phyloP scores from a whole-genome alignment of 2,113 vertebrate species.

The Pachypanchax playfairii region DNA sequence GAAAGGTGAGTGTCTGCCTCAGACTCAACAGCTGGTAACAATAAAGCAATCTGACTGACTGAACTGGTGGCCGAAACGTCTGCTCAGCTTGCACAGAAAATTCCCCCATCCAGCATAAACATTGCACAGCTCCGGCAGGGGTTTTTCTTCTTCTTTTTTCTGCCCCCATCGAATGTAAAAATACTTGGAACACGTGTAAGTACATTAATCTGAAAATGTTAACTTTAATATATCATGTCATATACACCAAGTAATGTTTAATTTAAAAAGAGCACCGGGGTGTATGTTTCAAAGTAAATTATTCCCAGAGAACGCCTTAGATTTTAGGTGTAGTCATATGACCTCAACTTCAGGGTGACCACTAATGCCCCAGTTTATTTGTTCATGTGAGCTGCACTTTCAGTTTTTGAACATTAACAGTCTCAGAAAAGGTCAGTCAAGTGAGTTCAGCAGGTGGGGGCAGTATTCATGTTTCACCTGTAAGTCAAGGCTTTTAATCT shows the following conservation, averaged over 20 bases:
- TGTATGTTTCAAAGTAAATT: conserved; percentile 56
- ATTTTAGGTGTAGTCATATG: conserved; percentile 66
- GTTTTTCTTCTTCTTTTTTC: conserved; percentile 17
- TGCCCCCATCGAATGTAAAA: conserved; percentile 59
- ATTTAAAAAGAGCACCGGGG: conserved; percentile 48
- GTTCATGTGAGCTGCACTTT: conserved; percentile 19
- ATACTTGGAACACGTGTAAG: conserved; percentile 64
- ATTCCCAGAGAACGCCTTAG: conserved; percentile 60
- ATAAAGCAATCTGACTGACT: conserved; percentile 78
- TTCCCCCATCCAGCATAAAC: conserved; percentile 81
- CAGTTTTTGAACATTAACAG: conserved; percentile 17
- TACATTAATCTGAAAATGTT: conserved; percentile 54
- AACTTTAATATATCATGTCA: conserved; percentile 54
- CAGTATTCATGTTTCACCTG: conserved; percentile 42
- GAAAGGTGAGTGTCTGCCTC: conserved; percentile 69
- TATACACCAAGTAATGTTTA: conserved; percentile 47
- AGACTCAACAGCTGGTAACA: conserved; percentile 81
- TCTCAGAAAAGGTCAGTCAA: conserved; percentile 37
- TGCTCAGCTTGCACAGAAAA: conserved; percentile 78
- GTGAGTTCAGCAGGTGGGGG: conserved; percentile 50
- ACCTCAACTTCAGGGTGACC: conserved; percentile 50
- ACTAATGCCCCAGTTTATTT: conserved; percentile 28
- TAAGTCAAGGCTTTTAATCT: background rate
- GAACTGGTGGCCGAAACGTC: conserved; percentile 79
- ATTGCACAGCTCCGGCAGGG: conserved; percentile 65